Conservation (phyloP, 2,888 invertebrate genomes). For the Zelleria hepariella region DNA sequence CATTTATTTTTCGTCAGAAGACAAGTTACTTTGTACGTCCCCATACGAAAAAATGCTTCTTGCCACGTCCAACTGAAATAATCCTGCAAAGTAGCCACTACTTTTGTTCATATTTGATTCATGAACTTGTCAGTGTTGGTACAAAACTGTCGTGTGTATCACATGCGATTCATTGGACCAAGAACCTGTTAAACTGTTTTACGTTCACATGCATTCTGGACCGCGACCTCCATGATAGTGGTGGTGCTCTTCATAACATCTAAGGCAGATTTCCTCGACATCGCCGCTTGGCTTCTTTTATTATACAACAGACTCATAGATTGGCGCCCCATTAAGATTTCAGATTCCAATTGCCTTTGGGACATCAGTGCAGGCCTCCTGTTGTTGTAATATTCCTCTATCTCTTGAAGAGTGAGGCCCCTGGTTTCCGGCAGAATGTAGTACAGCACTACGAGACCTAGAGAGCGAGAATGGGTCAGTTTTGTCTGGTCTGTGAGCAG, state of each 20-base stretch:
- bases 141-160: too few species aligned
- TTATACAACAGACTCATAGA: not conserved
- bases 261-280: not conserved
- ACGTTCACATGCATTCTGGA: not conserved
- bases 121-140: too few species aligned
- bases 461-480: too few species aligned
- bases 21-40: not conserved
- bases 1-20: too few species aligned
- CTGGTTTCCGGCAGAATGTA: constrained; percentile 75
- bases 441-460: constrained; percentile 68
- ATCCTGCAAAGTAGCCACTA: too few species aligned
- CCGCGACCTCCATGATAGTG: not conserved
- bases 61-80: too few species aligned
- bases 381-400: constrained; percentile 76
- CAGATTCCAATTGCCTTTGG: constrained; percentile 19
- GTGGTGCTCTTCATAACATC: not conserved
- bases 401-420: constrained; percentile 74
- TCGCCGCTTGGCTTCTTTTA: not conserved
- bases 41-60: not conserved
- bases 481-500: too few species aligned
- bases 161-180: too few species aligned
- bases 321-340: not conserved
- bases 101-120: too few species aligned
- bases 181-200: too few species aligned
- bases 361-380: constrained; percentile 52